Conservation (phyloP, 2,888 invertebrate genomes). For the Spisula subtruncata region DNA sequence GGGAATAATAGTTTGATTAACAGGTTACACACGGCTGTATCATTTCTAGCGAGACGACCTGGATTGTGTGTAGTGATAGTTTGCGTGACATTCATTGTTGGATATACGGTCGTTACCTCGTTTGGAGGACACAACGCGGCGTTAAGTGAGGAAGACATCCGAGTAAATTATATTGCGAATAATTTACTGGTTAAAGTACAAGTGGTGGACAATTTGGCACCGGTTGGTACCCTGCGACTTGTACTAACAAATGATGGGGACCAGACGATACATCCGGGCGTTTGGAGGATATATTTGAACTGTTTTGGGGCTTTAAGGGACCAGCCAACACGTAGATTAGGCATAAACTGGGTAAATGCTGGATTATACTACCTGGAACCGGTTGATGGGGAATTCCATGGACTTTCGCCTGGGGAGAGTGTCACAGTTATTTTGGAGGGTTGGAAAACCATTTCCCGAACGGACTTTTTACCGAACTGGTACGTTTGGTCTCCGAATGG, state of each 20-base stretch:
- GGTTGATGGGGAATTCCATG: constrained; percentile 6
- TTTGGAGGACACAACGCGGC: not conserved
- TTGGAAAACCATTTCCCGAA: constrained; percentile 17
- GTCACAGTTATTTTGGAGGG: constrained; percentile 9
- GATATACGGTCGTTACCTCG: not conserved
- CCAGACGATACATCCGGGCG: constrained; percentile 31
- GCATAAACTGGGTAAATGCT: constrained; percentile 36
- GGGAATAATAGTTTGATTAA: not conserved
- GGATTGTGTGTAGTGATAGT: not conserved
- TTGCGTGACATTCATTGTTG: not conserved
- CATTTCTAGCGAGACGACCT: not conserved
- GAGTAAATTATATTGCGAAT: constrained; percentile 47
- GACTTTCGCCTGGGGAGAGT: not conserved
- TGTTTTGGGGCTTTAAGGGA: constrained; percentile 15
- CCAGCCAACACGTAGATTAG: not conserved
- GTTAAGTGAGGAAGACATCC: not conserved
- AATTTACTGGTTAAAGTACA: constrained; percentile 27
- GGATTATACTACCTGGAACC: constrained; percentile 46
- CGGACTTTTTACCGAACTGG: constrained; percentile 65
- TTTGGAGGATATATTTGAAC: constrained; percentile 56
- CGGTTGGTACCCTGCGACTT: not conserved
- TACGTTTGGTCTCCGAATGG: constrained; percentile 44
- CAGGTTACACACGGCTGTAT: not conserved
- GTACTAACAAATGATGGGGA: constrained; percentile 39
- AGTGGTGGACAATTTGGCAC: constrained; percentile 16